Evolutionary conservation across 2,888 invertebrate genomes (phyloP).

Genomic region (Erebia ligea): DNA sequence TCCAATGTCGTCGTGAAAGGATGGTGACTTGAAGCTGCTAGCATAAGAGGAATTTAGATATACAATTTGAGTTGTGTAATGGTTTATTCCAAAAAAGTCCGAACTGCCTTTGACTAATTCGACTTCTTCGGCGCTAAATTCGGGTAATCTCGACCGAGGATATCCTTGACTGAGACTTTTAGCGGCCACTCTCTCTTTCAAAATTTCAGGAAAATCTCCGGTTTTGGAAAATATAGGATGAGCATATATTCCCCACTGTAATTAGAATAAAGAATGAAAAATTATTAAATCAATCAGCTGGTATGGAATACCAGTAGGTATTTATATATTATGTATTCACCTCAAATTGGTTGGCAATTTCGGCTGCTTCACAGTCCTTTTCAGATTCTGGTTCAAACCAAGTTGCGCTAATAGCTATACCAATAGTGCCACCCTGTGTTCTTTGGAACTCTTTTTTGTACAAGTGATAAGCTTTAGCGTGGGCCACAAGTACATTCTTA

Average conservation of each 20-base stretch:
- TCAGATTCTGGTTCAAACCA: constrained; percentile 63
- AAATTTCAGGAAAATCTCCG: constrained; percentile 84
- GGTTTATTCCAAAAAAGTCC: constrained; percentile 89
- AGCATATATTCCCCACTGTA: constrained; percentile 80
- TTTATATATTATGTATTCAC: constrained; percentile 50
- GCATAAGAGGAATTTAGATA: constrained; percentile 55
- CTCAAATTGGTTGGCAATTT: constrained; percentile 74
- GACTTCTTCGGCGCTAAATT: constrained; percentile 84
- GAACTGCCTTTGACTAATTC: constrained; percentile 78
- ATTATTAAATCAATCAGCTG: background rate
- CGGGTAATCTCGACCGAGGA: constrained; percentile 80
- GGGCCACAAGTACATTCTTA: constrained; percentile 74
- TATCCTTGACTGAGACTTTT: constrained; percentile 84
- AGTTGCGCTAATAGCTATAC: constrained; percentile 42
- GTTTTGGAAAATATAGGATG: constrained; percentile 83
- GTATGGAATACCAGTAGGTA: background rate
- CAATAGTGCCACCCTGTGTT: constrained; percentile 48
- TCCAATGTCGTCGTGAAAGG: constrained; percentile 47
- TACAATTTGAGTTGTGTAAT: constrained; percentile 82
- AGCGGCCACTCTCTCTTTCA: constrained; percentile 80
- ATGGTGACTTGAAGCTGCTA: constrained; percentile 44
- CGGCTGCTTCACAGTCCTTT: constrained; percentile 64
- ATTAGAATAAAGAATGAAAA: constrained; percentile 45
- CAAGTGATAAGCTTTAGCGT: constrained; percentile 63
- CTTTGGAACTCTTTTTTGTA: constrained; percentile 54